These are phyloP conservation scores for Mechanitis mazaeus DNA, from an alignment of 2,888 invertebrate species.

Conservation along the genomic window DNA sequence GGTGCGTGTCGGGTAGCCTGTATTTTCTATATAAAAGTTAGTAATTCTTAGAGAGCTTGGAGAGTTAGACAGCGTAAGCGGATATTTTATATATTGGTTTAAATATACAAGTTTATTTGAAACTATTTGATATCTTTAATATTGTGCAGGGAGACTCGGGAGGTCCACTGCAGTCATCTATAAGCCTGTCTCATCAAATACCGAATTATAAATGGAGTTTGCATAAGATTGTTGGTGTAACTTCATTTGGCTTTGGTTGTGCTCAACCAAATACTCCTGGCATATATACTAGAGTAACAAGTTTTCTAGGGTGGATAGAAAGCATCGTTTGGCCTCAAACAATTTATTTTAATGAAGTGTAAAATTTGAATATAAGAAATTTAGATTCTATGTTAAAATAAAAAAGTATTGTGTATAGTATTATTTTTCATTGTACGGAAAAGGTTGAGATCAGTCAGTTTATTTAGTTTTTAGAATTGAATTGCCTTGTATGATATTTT, in stretches of 20 bases:
- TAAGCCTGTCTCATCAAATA: neutral
- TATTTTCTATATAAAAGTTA: no score
- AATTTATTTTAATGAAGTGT: no score
- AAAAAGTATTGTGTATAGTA: no score
- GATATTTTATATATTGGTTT: no score
- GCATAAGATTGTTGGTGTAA: constrained; percentile 39
- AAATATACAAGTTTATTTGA: neutral
- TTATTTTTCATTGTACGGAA: no score
- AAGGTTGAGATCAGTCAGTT: no score
- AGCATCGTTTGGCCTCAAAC: constrained; percentile 32
- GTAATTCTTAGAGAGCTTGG: neutral
- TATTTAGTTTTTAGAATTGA: no score
- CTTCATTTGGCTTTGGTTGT: constrained; percentile 40
- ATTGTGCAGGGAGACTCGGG: constrained; percentile 24
- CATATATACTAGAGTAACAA: constrained; percentile 37
- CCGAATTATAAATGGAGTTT: constrained; percentile 29
- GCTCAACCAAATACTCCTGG: constrained; percentile 31
- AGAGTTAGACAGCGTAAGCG: neutral
- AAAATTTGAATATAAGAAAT: no score
- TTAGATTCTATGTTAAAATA: no score
- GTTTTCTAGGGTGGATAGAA: constrained; percentile 42
- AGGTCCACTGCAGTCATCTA: constrained; percentile 17
- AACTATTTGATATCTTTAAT: neutral
- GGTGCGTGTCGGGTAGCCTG: constrained; percentile 15
- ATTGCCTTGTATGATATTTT: no score